Conservation (phyloP, 1,140 invertebrate species). For the Aphidius ervi region DNA sequence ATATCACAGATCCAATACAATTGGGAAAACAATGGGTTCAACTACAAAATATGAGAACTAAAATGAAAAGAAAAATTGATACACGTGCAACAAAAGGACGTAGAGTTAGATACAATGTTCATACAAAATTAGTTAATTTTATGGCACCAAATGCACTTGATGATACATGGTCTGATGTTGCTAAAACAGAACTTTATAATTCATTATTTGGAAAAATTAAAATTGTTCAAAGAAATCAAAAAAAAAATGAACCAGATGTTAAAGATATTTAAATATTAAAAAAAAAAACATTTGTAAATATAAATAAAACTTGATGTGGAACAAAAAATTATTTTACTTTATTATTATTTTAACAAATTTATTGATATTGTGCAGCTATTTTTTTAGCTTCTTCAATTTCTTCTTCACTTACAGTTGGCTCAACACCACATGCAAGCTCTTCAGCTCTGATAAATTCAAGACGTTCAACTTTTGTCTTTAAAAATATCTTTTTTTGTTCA, state of each 20-base stretch:
- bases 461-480: constrained; percentile 55
- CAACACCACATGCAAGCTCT: constrained; percentile 62
- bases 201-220: constrained; percentile 75
- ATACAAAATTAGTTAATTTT: constrained; percentile 88
- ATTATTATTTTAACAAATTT: constrained; percentile 9
- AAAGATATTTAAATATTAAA: constrained; percentile 2
- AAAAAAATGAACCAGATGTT: constrained; percentile 14
- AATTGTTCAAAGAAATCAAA: constrained; percentile 4
- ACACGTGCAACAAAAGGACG: constrained; percentile 89
- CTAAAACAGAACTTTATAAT: constrained; percentile 74
- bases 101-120: constrained; percentile 84
- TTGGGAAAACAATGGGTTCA: constrained; percentile 82
- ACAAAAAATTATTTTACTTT: neutral
- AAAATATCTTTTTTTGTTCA: constrained; percentile 64
- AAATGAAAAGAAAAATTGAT: constrained; percentile 87
- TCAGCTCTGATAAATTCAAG: constrained; percentile 68
- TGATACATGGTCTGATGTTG: constrained; percentile 68
- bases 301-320: neutral
- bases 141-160: constrained; percentile 77
- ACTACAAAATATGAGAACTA: constrained; percentile 83
- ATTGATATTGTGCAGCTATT: constrained; percentile 50
- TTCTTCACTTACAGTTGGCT: constrained; percentile 61
- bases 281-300: constrained; percentile 5
- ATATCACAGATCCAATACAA: constrained; percentile 76
- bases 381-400: constrained; percentile 60